Evolutionary conservation across 2,113 vertebrate species (phyloP), one percentile per base, ranked within the genome.

Genomic region (Oryzias celebensis): DNA sequence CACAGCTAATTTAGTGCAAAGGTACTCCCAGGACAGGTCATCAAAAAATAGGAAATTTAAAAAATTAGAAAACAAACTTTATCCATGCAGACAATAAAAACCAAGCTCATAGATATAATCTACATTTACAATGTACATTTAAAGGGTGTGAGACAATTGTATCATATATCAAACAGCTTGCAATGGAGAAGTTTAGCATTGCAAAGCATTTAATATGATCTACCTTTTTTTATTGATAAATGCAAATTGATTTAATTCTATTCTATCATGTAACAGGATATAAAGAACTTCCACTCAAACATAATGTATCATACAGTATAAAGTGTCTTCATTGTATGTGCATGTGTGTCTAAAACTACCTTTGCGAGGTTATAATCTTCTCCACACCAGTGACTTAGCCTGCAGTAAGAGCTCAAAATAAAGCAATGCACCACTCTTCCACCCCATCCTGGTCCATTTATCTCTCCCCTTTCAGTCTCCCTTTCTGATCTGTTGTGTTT

Each of bases 401-500:
- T 58, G 62, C 63, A 62, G 50, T 72, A 73, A 62, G 44, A 23
- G 44, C 70, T 78, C 75, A 72, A 78, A 83, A 78, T 52, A 80
- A 82, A 66, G 77, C 71, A 68, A 48, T 78, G 80, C 71, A 57
- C 68, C 69, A 80, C 66, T 54, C 54, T 55, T 60, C 74, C 43
- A 62, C 45, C 58, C 71, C 58, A 77, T 45, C 65, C 42, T 57
- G 61, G 22, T 48, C 62, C 28, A 57, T 75, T 69, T 73, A 66
- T 70, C 65, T 52, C 76, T 31, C 15, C 16, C 68, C 59, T 62
- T 68, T 80, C 49, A 55, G 20, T 18, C 43, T 41, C 46, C 18
- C 22, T 36, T 61, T 77, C 63, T 76, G 75, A 83, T 81, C 59
- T 72, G 64, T 68, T 75, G 54, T 59, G 66, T 78, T 66, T 67